These are phyloP conservation scores for Macrocentrus cingulum DNA, from an alignment of 1,140 invertebrate genomes.

Conservation along the genomic window DNA sequence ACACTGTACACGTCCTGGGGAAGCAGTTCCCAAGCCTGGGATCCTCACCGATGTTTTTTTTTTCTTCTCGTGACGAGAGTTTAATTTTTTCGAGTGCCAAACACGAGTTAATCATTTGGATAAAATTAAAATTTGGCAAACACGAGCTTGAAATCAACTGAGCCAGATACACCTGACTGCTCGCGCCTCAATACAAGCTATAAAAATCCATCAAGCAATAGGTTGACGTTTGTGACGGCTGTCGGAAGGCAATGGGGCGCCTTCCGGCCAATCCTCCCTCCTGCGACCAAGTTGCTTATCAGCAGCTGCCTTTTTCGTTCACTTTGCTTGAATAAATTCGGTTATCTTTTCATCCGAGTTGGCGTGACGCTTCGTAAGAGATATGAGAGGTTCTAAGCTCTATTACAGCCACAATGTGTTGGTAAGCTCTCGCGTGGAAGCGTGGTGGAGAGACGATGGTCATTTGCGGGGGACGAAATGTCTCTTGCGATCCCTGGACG, in stretches of 20 bases:
- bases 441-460: constrained; percentile 46
- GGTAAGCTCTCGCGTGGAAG: neutral
- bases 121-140: too few species aligned
- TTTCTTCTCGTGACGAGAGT: too few species aligned
- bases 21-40: too few species aligned
- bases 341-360: constrained; percentile 46
- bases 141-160: too few species aligned
- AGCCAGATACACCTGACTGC: too few species aligned
- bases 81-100: too few species aligned
- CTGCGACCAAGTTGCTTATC: neutral
- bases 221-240: too few species aligned
- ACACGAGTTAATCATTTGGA: too few species aligned
- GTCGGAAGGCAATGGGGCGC: neutral
- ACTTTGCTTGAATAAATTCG: constrained; percentile 40
- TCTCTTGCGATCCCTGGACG: constrained; percentile 52
- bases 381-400: constrained; percentile 31
- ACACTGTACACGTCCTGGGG: neutral
- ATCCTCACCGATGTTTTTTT: too few species aligned
- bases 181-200: too few species aligned
- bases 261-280: neutral
- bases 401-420: constrained; percentile 3
- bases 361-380: constrained; percentile 31
- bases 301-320: constrained; percentile 18
- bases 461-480: constrained; percentile 58
- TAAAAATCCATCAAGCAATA: too few species aligned